Evolutionary conservation across 2,888 invertebrate species (phyloP).

Genomic region (Anthoptus insignis): DNA sequence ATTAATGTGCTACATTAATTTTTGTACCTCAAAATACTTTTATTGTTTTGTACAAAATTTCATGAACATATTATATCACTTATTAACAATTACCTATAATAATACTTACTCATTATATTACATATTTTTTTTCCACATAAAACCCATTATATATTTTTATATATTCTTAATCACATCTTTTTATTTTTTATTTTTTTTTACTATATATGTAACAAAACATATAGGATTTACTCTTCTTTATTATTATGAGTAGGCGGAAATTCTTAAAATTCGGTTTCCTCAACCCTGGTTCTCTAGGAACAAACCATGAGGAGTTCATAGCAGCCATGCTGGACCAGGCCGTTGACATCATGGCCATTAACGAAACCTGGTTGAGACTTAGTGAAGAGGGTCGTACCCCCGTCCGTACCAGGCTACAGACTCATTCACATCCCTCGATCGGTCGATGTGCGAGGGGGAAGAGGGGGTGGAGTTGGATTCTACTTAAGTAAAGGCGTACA

Average conservation of each 20-base stretch:
- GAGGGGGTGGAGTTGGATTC: too few species aligned
- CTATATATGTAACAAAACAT: too few species aligned
- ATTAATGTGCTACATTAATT: too few species aligned
- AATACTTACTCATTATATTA: too few species aligned
- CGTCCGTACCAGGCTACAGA: background rate
- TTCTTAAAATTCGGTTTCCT: constrained; percentile 16
- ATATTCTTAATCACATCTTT: too few species aligned
- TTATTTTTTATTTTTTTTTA: background rate
- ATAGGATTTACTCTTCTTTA: too few species aligned
- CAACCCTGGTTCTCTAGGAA: constrained; percentile 23
- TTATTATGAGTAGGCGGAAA: background rate
- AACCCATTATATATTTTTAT: too few species aligned
- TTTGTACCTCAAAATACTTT: too few species aligned
- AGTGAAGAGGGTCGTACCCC: constrained; percentile 15
- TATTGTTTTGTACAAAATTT: too few species aligned
- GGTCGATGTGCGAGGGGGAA: background rate
- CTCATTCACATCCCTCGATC: background rate
- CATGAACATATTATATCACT: too few species aligned
- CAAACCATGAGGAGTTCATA: constrained; percentile 25
- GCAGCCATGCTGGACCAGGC: constrained; percentile 5
- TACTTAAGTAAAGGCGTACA: background rate
- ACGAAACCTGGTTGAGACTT: constrained; percentile 36
- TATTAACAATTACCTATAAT: too few species aligned
- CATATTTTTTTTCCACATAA: too few species aligned
- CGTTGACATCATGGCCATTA: constrained; percentile 33